A percentile compares a stretch with the other conserved stretches of the same genome.
phyloP scores from a whole-genome alignment of 2,113 vertebrate species.

The Phalacrocorax pelagicus region DNA sequence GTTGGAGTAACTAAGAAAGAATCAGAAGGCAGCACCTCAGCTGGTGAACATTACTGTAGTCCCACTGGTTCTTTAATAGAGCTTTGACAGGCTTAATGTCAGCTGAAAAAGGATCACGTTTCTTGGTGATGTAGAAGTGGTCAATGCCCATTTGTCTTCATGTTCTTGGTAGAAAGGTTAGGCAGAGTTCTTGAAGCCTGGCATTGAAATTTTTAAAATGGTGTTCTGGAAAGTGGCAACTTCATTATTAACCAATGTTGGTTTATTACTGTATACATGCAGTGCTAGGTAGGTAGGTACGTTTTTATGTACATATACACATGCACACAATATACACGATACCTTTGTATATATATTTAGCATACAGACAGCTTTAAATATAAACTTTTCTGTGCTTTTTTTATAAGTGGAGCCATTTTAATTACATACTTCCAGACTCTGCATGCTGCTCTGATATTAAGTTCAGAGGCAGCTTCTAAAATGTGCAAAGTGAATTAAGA shows the following conservation, averaged over 20 bases:
- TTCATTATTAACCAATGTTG: background rate
- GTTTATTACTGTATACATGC: background rate
- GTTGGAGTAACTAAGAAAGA: background rate
- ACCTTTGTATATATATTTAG: background rate
- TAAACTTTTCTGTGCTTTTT: background rate
- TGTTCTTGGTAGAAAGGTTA: background rate
- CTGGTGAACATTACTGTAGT: background rate
- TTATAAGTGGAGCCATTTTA: background rate
- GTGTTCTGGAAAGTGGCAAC: background rate
- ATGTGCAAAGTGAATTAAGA: conserved; percentile 5
- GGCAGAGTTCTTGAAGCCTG: background rate
- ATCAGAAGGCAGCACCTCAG: background rate
- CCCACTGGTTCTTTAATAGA: background rate
- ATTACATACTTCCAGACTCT: background rate
- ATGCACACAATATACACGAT: background rate
- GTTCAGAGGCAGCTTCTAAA: background rate
- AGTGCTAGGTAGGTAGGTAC: background rate
- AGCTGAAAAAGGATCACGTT: background rate
- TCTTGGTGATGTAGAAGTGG: background rate
- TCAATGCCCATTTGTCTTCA: background rate
- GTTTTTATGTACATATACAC: background rate
- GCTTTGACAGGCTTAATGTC: background rate
- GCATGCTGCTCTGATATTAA: background rate
- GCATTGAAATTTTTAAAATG: background rate
- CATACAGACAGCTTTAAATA: background rate